Conservation (phyloP, 1,140 invertebrate genomes). For the Saxidomus purpurata region DNA sequence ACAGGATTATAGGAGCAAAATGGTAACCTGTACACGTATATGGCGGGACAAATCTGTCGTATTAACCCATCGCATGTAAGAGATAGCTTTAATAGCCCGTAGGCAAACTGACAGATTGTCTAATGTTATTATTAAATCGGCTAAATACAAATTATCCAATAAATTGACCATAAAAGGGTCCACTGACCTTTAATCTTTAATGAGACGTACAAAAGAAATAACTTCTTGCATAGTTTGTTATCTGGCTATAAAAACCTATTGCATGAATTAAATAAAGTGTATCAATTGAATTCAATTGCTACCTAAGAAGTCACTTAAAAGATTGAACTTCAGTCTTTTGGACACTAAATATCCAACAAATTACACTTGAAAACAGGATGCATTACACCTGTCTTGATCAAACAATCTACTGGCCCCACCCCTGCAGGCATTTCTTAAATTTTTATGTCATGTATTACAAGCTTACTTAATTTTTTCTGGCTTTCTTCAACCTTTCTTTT, state of each 20-base stretch:
- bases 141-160: conserved; percentile 23
- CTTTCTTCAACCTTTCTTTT: not conserved
- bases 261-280: not conserved
- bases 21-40: not conserved
- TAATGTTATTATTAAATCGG: conserved; percentile 18
- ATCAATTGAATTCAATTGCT: conserved; percentile 31
- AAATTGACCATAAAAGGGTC: conserved; percentile 29
- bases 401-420: not conserved
- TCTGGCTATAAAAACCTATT: conserved; percentile 1
- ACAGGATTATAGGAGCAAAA: conserved; percentile 8
- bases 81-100: conserved; percentile 24
- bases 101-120: conserved; percentile 5
- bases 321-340: not conserved
- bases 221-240: not conserved
- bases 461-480: not conserved
- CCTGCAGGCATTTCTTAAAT: not conserved
- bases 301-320: conserved; percentile 2
- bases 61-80: not conserved
- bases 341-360: not conserved
- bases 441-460: not conserved
- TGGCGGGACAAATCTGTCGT: not conserved
- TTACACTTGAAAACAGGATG: not conserved
- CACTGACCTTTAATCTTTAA: conserved; percentile 26
- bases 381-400: not conserved
- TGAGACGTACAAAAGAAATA: conserved; percentile 7